Base-by-base conservation (phyloP, 1,140 invertebrate species). In the Eulimnadia texana region DNA sequence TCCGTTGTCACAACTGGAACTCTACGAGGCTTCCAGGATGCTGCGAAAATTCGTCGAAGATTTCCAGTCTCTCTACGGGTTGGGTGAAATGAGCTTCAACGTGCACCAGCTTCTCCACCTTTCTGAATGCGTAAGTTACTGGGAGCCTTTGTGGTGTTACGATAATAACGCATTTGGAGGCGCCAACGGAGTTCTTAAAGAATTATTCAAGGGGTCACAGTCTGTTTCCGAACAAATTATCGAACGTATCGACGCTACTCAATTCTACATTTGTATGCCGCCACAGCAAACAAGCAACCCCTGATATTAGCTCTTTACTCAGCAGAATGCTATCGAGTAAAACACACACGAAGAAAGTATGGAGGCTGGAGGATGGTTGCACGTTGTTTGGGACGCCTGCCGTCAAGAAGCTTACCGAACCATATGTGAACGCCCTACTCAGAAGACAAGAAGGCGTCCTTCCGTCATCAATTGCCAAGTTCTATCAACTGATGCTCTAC, bases 121-220 rank as follows among this genome's bases (percentile, higher is more conserved):
- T 20, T 2, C 22, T 2, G 51, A 53, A 6, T 53, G 51, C 27
- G 51, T 53, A 24, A 3, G 13, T 25, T 25, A 25, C 23, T 53
- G 51, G 51, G 51, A 25, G 3, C 51, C 51, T 2, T 53, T 53
- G 51, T 53, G 51, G 51, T 22, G 23, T 53, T 53, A 53, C n/a
- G 23, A 22, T 53, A 19, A 22, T 3, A 24, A 53, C 13, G 13
- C 3, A 6, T 53, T 53, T 53, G 51, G 27, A 53, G 19, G 27
- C 51, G 6, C 23, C n/a, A 19, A 19, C n/a, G 51, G 51, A 3
- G 27, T 10, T 2, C 1, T 53, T 11, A 0, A 24, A 19, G 19
- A 53, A 19, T 0, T 53, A 25, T 19, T 19, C 20, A 53, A 53
- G 9, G 51, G 51, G 1, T 24, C 51, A 2, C 51, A 53, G 0